Evolutionary conservation across 2,113 vertebrate species (phyloP).

Genomic region (Tetraodon nigroviridis): DNA sequence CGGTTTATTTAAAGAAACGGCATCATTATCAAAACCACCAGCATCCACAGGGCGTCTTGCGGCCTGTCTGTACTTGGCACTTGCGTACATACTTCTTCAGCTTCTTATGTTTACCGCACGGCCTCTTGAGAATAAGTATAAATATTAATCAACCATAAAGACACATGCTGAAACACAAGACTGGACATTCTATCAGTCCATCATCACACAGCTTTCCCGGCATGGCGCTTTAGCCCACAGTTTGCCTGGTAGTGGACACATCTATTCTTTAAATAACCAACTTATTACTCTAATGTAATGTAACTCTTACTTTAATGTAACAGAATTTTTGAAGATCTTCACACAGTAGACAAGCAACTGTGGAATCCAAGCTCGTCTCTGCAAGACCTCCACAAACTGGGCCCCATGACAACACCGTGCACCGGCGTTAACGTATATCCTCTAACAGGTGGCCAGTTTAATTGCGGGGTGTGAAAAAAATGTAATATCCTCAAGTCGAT

Average conservation of each 20-base stretch:
- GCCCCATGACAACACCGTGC: not conserved
- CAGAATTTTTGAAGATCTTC: too few relatives aligned
- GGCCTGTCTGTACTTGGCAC: too few relatives aligned
- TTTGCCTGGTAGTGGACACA: too few relatives aligned
- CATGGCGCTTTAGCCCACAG: too few relatives aligned
- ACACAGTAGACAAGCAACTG: too few relatives aligned
- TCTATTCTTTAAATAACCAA: too few relatives aligned
- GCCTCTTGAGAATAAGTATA: not conserved
- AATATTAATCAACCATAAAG: not conserved
- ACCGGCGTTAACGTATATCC: conserved; percentile 1
- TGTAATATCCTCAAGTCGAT: not conserved
- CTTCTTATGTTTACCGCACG: not conserved
- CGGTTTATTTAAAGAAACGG: too few relatives aligned
- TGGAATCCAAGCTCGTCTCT: not conserved
- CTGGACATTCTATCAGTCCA: not conserved
- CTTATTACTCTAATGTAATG: too few relatives aligned
- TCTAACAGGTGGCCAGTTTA: not conserved
- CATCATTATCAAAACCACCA: too few relatives aligned
- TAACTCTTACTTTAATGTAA: too few relatives aligned
- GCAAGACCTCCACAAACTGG: not conserved
- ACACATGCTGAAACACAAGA: not conserved
- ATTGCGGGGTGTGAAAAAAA: not conserved
- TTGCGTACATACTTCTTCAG: not conserved
- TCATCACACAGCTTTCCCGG: not conserved
- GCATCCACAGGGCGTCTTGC: too few relatives aligned